Conservation (phyloP, 2,888 invertebrate genomes). For the Rhagonycha lutea region DNA sequence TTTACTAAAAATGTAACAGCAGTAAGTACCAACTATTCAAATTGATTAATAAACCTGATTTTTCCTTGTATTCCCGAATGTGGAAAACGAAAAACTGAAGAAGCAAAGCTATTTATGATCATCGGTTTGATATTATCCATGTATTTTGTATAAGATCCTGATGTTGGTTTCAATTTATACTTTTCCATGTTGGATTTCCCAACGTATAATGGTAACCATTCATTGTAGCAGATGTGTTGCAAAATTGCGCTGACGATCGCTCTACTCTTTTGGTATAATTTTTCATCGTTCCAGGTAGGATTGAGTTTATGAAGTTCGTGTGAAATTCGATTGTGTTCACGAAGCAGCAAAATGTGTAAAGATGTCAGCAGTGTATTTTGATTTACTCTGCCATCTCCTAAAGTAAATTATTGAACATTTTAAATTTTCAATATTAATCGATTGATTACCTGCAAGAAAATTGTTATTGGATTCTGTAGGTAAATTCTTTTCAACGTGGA, state of each 20-base stretch:
- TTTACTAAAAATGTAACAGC: background rate
- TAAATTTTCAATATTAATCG: slow-evolving; percentile 46
- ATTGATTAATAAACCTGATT: slow-evolving; percentile 46
- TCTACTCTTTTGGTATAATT: slow-evolving; percentile 72
- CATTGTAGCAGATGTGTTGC: slow-evolving; percentile 73
- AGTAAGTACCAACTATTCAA: background rate
- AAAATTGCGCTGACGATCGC: slow-evolving; percentile 71
- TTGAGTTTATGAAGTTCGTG: slow-evolving; percentile 65
- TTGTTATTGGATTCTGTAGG: slow-evolving; percentile 67
- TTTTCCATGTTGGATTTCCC: slow-evolving; percentile 56
- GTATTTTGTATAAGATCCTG: slow-evolving; percentile 51
- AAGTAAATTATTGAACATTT: background rate
- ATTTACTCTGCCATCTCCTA: slow-evolving; percentile 78
- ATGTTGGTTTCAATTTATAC: slow-evolving; percentile 1
- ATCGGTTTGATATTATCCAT: slow-evolving; percentile 62
- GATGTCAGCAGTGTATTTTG: slow-evolving; percentile 76
- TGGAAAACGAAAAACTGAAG: slow-evolving; percentile 69
- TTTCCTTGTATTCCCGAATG: slow-evolving; percentile 62
- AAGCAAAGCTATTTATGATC: slow-evolving; percentile 71
- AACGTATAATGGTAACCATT: slow-evolving; percentile 72
- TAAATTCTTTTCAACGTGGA: slow-evolving; percentile 61
- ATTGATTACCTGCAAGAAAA: background rate
- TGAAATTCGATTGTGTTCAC: slow-evolving; percentile 83
- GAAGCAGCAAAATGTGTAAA: slow-evolving; percentile 73
- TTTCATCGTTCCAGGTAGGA: slow-evolving; percentile 75